Conservation (phyloP, 2,797 vertebrate genomes). For the Hydrocynus forskahlii region DNA sequence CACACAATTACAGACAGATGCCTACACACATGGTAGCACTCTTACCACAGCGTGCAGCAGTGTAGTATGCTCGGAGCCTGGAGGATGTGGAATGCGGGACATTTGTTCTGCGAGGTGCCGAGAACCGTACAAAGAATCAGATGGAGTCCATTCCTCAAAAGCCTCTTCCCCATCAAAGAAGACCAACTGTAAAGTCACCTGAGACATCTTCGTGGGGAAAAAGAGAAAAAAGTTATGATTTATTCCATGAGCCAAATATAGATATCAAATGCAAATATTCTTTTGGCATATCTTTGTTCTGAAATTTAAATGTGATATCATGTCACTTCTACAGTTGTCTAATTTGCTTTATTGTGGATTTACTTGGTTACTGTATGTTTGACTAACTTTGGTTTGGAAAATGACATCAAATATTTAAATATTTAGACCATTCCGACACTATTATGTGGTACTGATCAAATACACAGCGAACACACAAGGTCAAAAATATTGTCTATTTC, state of each 20-base stretch:
- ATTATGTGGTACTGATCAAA: background rate
- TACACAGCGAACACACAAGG: background rate
- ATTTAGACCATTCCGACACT: background rate
- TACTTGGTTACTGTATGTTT: background rate
- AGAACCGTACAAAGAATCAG: conserved; percentile 90
- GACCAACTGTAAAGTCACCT: conserved; percentile 86
- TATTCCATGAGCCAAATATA: background rate
- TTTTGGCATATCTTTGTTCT: background rate
- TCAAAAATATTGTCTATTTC: conserved; percentile 27
- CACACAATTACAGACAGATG: background rate
- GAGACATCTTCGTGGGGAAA: conserved; percentile 66
- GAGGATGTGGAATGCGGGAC: conserved; percentile 76
- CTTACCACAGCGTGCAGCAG: conserved; percentile 87
- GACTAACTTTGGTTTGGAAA: background rate
- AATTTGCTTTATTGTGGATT: background rate
- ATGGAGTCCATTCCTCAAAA: conserved; percentile 82
- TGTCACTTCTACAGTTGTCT: background rate
- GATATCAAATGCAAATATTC: background rate
- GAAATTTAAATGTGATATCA: too few species aligned
- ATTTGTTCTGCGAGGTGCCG: conserved; percentile 87
- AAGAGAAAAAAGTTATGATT: background rate
- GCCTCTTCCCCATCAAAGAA: conserved; percentile 94
- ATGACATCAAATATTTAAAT: conserved; percentile 7
- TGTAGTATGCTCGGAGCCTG: conserved; percentile 67
- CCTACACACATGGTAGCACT: background rate